Evolutionary conservation across 1,140 invertebrate species (phyloP), one percentile per base, ranked within the genome.

Genomic region (Penaeus indicus): DNA sequence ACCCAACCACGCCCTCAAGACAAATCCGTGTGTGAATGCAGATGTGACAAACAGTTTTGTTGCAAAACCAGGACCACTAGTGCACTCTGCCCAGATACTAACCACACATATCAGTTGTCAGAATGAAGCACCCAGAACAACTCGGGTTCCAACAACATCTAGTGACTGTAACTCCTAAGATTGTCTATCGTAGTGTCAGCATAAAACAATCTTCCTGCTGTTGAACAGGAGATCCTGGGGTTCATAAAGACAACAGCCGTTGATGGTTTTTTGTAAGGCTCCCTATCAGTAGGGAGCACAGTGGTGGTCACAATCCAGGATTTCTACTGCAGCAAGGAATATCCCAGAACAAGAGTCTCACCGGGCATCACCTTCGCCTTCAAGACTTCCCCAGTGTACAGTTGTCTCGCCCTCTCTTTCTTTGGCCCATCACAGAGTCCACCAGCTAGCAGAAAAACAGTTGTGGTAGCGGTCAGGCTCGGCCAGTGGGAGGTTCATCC

Each of bases 1-100:
- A 54, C 86, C 64, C 72, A 47, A 42, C 86, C 25, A 25, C 78
- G n/a, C 80, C 86, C 25, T 27, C 60, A 25, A 88, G 84, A 61
- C 84, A 88, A 84, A 62, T 84, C 13, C 64, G 86, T 78, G 72
- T 88, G 63, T 78, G 19, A 78, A 63, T 87, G 42, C 85, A 78
- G 86, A 88, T 32, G 42, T 77, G 47, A 21, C 64, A 84, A 88
- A 83, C 38, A 72, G 42, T 84, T 62, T 61, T 83, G 61, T 88
- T 88, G 42, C 81, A 63, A 84, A 84, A 54, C 72, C 67, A 22
- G 81, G 80, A 67, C 38, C 69, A 84, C 81, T 54, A n/a, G 13
- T 60, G 67, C 80, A 84, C 60, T 78, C 63, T 64, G 38, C 77
- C 78, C 85, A 86, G 64, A 86, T 54, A 54, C 8, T 54, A 54